These are phyloP conservation scores for Dipus sagitta DNA, from an alignment of 2,797 vertebrate species.

Conservation along the genomic window DNA sequence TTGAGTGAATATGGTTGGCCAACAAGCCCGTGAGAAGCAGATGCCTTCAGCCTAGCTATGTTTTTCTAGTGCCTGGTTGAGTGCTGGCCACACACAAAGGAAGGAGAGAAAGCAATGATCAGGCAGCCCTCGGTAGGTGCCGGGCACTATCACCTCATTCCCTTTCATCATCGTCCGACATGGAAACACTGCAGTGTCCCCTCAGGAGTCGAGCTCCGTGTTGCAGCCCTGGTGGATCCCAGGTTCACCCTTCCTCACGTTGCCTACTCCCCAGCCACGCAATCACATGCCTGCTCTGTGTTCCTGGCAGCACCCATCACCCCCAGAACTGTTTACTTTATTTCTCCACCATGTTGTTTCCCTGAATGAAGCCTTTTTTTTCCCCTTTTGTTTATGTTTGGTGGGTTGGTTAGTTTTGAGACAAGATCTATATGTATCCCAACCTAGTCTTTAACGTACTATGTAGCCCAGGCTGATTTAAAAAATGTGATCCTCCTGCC, in stretches of 20 bases:
- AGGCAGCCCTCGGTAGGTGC: fast-evolving
- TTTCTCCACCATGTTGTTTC: neutral
- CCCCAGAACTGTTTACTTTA: neutral
- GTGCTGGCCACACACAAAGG: neutral
- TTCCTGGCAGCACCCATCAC: neutral
- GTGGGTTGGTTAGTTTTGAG: neutral
- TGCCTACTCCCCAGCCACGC: fast-evolving
- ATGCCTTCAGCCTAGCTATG: too few relatives aligned
- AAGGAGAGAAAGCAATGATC: neutral
- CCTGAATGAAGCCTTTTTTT: neutral
- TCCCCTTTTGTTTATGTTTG: neutral
- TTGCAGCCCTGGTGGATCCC: neutral
- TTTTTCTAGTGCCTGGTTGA: neutral
- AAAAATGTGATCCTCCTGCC: neutral
- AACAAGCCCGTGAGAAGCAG: neutral
- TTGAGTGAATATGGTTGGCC: fast-evolving
- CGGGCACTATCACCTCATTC: fast-evolving
- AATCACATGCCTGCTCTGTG: fast-evolving
- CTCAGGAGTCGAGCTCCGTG: neutral
- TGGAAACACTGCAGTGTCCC: neutral
- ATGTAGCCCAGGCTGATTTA: neutral
- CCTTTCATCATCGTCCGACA: fast-evolving
- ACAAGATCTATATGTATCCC: neutral
- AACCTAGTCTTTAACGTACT: neutral
- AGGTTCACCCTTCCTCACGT: fast-evolving